phyloP scores from a whole-genome alignment of 2,113 vertebrate genomes.

The Stigmatopora nigra region DNA sequence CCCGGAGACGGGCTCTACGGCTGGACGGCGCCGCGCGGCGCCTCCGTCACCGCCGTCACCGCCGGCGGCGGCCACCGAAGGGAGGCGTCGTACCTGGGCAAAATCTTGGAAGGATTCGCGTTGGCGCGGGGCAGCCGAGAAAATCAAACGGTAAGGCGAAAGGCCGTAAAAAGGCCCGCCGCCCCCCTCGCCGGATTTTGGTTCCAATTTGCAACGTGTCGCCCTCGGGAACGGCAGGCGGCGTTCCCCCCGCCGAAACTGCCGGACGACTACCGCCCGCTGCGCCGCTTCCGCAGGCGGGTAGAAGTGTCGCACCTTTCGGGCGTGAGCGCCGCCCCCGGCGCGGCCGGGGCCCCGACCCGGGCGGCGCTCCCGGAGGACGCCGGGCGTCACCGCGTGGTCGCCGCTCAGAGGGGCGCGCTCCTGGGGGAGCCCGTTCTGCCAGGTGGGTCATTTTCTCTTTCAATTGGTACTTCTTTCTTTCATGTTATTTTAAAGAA shows the following conservation, averaged over 20 bases:
- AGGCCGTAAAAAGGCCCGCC: neutral
- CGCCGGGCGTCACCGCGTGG: slow-evolving; percentile 75
- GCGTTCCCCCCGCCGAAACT: slow-evolving; percentile 79
- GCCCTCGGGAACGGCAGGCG: slow-evolving; percentile 26
- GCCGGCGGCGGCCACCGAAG: neutral
- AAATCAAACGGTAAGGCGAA: slow-evolving; percentile 31
- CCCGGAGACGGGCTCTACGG: slow-evolving; percentile 88
- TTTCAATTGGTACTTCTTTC: no score
- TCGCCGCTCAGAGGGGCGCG: slow-evolving; percentile 75
- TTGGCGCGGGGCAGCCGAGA: slow-evolving; percentile 10
- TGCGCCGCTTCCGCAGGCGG: slow-evolving; percentile 79
- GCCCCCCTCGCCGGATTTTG: no score
- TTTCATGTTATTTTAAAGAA: no score
- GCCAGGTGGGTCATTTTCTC: slow-evolving; percentile 63
- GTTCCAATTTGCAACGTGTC: no score
- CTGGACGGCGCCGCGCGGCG: slow-evolving; percentile 81
- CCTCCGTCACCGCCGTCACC: neutral
- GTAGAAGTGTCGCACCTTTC: slow-evolving; percentile 53
- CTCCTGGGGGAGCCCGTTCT: slow-evolving; percentile 76
- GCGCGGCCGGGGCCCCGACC: slow-evolving; percentile 69
- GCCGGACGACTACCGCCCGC: slow-evolving; percentile 78
- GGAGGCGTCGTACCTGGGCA: slow-evolving; percentile 43
- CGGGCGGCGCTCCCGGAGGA: slow-evolving; percentile 62
- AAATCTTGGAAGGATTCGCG: slow-evolving; percentile 60
- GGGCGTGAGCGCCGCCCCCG: slow-evolving; percentile 63